Conservation (phyloP, 2,797 vertebrate species). For the Bradypodion ventrale region DNA sequence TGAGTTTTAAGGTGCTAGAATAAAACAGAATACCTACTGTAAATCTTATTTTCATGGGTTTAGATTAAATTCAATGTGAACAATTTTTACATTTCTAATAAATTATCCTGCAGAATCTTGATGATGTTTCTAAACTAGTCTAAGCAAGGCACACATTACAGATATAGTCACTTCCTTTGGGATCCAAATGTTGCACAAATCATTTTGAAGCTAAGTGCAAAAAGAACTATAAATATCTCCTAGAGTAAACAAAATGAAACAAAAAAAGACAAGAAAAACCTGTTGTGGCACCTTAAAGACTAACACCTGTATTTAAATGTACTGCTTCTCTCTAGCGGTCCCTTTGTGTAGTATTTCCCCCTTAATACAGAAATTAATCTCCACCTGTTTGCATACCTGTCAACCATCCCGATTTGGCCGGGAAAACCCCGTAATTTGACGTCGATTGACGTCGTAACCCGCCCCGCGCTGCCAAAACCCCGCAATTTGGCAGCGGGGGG, state of each 20-base stretch:
- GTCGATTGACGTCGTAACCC: too few species aligned
- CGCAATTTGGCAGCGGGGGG: too few species aligned
- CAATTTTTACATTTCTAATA: constrained; percentile 9
- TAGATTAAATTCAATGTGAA: constrained; percentile 12
- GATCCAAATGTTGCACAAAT: not conserved
- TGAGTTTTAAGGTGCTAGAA: not conserved
- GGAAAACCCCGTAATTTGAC: too few species aligned
- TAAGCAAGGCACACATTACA: not conserved
- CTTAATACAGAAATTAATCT: not conserved
- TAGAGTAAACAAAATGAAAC: too few species aligned
- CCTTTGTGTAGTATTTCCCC: not conserved
- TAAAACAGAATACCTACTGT: not conserved
- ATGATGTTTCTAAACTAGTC: fast-evolving
- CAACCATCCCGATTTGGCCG: too few species aligned
- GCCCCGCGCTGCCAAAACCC: too few species aligned
- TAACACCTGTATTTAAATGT: too few species aligned
- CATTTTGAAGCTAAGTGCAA: not conserved
- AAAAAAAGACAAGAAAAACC: too few species aligned
- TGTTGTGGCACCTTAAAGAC: too few species aligned
- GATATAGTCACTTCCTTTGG: not conserved
- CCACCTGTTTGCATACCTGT: not conserved
- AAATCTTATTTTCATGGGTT: not conserved
- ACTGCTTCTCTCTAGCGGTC: not conserved
- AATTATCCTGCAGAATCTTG: not conserved
- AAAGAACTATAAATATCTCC: not conserved